phyloP scores from a whole-genome alignment of 2,797 vertebrate species.

The Lutjanus argentimaculatus region DNA sequence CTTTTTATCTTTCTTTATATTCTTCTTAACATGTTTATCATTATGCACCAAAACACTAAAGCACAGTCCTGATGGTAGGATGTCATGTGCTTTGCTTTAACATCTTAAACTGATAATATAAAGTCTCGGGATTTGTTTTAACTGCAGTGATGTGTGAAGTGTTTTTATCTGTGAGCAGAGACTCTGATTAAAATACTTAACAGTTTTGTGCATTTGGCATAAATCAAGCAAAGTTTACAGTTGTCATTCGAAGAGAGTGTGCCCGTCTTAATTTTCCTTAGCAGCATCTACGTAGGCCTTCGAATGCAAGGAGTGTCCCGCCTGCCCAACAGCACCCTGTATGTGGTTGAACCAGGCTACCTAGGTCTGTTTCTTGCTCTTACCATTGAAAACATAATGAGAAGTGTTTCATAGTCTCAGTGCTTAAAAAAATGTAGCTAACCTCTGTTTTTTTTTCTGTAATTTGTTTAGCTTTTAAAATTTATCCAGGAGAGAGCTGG shows the following conservation, averaged over 20 bases:
- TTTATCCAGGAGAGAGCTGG: constrained; percentile 95
- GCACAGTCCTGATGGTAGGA: neutral
- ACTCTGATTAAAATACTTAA: neutral
- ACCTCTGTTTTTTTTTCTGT: constrained; percentile 15
- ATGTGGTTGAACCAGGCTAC: constrained; percentile 94
- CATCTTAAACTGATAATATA: neutral
- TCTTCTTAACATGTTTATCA: no score
- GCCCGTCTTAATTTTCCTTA: constrained; percentile 66
- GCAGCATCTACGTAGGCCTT: constrained; percentile 83
- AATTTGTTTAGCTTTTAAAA: constrained; percentile 89
- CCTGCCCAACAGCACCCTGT: constrained; percentile 95
- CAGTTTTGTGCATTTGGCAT: neutral
- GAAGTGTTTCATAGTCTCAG: neutral
- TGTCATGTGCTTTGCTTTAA: constrained; percentile 2
- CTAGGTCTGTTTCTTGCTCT: constrained; percentile 87
- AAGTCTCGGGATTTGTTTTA: constrained; percentile 7
- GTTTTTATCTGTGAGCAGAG: constrained; percentile 1
- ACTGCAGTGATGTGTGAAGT: neutral
- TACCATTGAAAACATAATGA: constrained; percentile 9
- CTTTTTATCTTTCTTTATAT: no score
- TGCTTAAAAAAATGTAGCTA: neutral
- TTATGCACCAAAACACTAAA: no score
- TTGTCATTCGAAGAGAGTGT: neutral
- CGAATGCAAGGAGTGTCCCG: constrained; percentile 94
- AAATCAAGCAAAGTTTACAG: neutral